A percentile compares a stretch with the other conserved stretches of the same genome.
Conservation (phyloP, 2,888 invertebrate species). For the Anarsia innoxiella region DNA sequence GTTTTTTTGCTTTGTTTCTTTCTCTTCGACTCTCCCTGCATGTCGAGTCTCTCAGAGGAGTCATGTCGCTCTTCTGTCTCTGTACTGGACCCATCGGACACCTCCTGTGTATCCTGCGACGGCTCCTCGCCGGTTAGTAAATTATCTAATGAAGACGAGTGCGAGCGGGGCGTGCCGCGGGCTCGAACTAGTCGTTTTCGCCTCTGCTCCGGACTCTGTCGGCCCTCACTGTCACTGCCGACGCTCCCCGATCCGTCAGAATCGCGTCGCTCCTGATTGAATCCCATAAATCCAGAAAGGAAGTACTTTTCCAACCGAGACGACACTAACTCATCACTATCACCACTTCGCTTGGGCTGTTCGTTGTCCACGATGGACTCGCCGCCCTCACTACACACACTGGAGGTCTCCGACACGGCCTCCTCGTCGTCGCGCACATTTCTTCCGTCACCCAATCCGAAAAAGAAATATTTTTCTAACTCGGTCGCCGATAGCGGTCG, state of each 20-base stretch:
- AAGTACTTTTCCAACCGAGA: conserved; percentile 93
- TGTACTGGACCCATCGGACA: conserved; percentile 84
- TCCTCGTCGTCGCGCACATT: conserved; percentile 76
- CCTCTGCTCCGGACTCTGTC: conserved; percentile 90
- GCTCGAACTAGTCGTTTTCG: conserved; percentile 87
- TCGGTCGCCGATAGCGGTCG: conserved; percentile 86
- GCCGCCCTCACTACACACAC: conserved; percentile 88
- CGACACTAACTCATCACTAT: conserved; percentile 85
- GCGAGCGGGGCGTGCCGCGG: conserved; percentile 87
- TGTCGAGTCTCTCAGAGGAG: conserved; percentile 81
- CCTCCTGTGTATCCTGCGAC: conserved; percentile 70
- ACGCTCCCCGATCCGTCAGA: conserved; percentile 91
- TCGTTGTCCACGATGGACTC: conserved; percentile 81
- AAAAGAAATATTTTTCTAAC: conserved; percentile 93
- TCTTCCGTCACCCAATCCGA: conserved; percentile 85
- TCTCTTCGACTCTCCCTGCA: conserved; percentile 87
- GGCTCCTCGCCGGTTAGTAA: conserved; percentile 79
- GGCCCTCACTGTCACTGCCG: conserved; percentile 92
- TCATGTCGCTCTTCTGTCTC: conserved; percentile 81
- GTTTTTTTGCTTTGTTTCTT: conserved; percentile 86
- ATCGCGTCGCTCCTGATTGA: conserved; percentile 83
- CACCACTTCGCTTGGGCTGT: conserved; percentile 70
- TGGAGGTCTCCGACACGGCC: conserved; percentile 86
- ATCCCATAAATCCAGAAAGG: conserved; percentile 88
- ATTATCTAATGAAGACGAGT: conserved; percentile 88